phyloP scores from a whole-genome alignment of 2,797 vertebrate species.

The Chiloscyllium punctatum region DNA sequence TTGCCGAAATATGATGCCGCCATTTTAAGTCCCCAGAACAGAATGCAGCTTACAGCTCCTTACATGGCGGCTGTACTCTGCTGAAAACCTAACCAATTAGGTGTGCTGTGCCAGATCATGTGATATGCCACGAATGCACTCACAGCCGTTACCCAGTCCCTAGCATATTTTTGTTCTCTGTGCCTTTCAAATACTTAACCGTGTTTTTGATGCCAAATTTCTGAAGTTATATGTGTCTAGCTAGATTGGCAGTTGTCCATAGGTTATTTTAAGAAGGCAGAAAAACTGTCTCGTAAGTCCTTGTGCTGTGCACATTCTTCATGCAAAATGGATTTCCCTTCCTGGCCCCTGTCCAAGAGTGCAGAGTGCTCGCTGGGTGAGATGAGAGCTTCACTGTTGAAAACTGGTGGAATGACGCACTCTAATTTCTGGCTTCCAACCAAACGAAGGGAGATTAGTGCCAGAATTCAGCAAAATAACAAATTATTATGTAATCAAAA shows the following conservation, averaged over 20 bases:
- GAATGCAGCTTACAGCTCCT: conserved; percentile 71
- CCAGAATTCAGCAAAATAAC: conserved; percentile 75
- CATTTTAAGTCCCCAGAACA: conserved; percentile 76
- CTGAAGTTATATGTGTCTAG: conserved; percentile 55
- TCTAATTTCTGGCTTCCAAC: conserved; percentile 70
- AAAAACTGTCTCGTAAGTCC: conserved; percentile 54
- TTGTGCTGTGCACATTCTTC: conserved; percentile 73
- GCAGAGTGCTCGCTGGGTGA: conserved; percentile 63
- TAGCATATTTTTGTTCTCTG: conserved; percentile 47
- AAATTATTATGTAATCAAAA: conserved; percentile 66
- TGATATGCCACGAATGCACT: conserved; percentile 78
- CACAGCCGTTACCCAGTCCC: conserved; percentile 66
- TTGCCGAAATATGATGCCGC: conserved; percentile 61
- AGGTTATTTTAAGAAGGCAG: conserved; percentile 71
- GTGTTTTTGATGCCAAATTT: conserved; percentile 57
- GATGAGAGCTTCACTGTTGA: conserved; percentile 65
- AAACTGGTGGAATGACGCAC: conserved; percentile 72
- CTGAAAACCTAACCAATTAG: conserved; percentile 69
- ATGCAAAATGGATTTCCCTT: conserved; percentile 89
- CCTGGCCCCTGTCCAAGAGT: conserved; percentile 74
- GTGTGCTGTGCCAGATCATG: conserved; percentile 64
- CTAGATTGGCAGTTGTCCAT: conserved; percentile 63
- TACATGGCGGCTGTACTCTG: conserved; percentile 80
- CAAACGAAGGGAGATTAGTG: conserved; percentile 67
- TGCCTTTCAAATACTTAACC: conserved; percentile 52